Evolutionary conservation across 2,888 invertebrate genomes (phyloP).

Genomic region (Eristalis pertinax): DNA sequence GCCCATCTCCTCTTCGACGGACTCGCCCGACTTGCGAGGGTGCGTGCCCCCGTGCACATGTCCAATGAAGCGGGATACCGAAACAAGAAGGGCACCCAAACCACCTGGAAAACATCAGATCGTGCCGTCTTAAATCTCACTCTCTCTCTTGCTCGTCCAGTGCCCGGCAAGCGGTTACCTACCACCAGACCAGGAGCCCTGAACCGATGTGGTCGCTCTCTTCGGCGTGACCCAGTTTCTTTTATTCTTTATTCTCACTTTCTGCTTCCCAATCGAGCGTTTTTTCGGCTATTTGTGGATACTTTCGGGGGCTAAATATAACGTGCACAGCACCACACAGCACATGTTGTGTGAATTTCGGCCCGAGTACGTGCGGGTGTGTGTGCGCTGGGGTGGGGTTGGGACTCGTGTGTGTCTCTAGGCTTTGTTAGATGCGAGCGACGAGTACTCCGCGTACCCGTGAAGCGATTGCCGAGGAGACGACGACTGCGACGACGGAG

Average conservation of each 20-base stretch:
- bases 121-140: constrained; percentile 38
- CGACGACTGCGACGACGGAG: not conserved
- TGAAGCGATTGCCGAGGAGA: no score
- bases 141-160: not conserved
- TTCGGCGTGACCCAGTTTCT: constrained; percentile 3
- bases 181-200: not conserved
- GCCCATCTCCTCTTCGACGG: not conserved
- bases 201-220: not conserved
- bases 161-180: not conserved
- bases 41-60: not conserved
- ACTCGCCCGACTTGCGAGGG: not conserved
- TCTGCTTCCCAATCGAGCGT: not conserved
- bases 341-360: constrained; percentile 36
- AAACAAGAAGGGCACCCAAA: constrained; percentile 42
- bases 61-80: not conserved
- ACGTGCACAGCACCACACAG: constrained; percentile 9
- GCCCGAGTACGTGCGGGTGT: not conserved
- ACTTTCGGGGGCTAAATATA: constrained; percentile 63
- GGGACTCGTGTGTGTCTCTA: not conserved
- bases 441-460: not conserved
- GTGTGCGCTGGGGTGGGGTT: not conserved
- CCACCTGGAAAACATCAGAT: constrained; percentile 52
- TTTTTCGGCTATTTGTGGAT: constrained; percentile 11
- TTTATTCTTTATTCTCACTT: not conserved
- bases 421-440: not conserved